These are phyloP conservation scores for Bothrops alternatus DNA, from an alignment of 2,797 vertebrate species.

Conservation along the genomic window DNA sequence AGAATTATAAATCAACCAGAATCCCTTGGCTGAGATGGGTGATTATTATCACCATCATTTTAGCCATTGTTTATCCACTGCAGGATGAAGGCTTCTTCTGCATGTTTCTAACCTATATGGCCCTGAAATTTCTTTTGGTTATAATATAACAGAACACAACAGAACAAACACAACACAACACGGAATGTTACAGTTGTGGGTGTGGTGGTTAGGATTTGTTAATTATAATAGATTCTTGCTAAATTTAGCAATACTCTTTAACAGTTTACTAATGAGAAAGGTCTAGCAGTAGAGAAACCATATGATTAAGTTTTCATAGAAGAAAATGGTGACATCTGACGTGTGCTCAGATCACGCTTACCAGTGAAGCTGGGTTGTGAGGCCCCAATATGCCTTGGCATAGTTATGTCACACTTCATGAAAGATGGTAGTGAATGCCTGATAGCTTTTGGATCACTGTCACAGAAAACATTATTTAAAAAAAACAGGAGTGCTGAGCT, in stretches of 20 bases:
- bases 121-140: too few relatives aligned
- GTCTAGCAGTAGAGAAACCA: not conserved
- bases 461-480: not conserved
- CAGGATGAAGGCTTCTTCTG: too few relatives aligned
- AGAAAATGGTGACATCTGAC: not conserved
- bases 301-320: not conserved
- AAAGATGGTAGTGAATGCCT: not conserved
- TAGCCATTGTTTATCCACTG: too few relatives aligned
- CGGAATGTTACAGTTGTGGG: not conserved
- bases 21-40: too few relatives aligned
- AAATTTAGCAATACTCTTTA: not conserved
- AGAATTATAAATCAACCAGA: too few relatives aligned
- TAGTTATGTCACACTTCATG: not conserved
- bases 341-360: not conserved
- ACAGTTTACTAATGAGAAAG: not conserved
- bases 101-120: too few relatives aligned
- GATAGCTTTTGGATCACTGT: not conserved
- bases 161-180: too few relatives aligned
- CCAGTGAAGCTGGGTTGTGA: not conserved
- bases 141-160: too few relatives aligned
- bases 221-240: not conserved
- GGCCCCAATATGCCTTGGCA: not conserved
- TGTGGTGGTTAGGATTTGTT: not conserved
- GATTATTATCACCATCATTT: too few relatives aligned
- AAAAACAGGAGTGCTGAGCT: not conserved